Evolutionary conservation across 2,113 vertebrate species (phyloP), one percentile per base, ranked within the genome.

Genomic region (Myiozetetes cayanensis): DNA sequence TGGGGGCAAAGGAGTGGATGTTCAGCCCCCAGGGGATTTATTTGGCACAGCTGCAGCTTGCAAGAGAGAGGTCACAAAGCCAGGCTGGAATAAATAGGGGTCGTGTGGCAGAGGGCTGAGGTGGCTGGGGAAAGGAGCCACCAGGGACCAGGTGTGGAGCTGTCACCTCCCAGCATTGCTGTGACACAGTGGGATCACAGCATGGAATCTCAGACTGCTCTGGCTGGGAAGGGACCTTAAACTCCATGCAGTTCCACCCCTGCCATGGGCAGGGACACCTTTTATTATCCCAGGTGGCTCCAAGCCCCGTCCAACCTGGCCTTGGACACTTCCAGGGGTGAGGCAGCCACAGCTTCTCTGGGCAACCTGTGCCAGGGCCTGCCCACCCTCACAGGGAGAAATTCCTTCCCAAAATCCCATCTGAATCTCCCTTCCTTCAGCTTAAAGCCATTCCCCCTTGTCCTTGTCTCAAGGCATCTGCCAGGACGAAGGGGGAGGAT

Each of bases 231-330:
- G 10, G 20, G 33, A 53, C 33, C 52, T n/a, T 12, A 53, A 14
- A 75, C 4, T 13, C 3, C 28, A 61, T 14, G 20, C 62, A 33
- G 18, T 23, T 0, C 37, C 76, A 33, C 13, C 21, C 27, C 22
- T 73, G 31, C 77, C 68, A 4, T 6, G 23, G 39, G 5, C 58
- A 65, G 24, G 44, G 78, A 35, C 71, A 47, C 21, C 16, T 68
- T 2, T 24, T n/a, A 1, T 5, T 6, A 0, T 0, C 39, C 53
- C 87, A 68, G n/a, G 24, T 0, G n/a, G 39, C 53, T 67, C 70
- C 76, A 58, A 73, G 22, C 52, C 19, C 25, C 0, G 0, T 67
- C 68, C 78, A 41, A 0, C n/a, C 46, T n/a, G 62, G 16, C 46
- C 24, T 25, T 31, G n/a, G 62, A 2, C 62, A 31, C 16, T 47